Evolutionary conservation across 2,797 vertebrate species (phyloP).

Genomic region (Tarsius wallacei): DNA sequence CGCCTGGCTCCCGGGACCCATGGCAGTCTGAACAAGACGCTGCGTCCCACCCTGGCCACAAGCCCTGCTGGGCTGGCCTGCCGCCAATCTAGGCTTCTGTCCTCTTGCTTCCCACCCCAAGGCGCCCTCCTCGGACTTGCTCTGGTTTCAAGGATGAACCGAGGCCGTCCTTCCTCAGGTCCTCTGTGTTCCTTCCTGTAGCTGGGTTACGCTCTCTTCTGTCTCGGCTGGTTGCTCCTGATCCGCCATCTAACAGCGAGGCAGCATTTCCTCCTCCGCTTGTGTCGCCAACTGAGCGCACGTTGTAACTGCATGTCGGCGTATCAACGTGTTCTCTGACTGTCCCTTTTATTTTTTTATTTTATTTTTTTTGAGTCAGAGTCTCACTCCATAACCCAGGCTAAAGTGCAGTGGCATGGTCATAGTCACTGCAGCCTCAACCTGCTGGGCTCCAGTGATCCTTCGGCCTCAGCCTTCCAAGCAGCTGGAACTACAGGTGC

Average conservation of each 20-base stretch:
- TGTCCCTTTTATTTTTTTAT: background rate
- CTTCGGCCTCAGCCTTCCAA: no score
- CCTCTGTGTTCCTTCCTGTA: background rate
- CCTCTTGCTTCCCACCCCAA: background rate
- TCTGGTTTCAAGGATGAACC: constrained; percentile 11
- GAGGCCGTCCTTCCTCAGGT: background rate
- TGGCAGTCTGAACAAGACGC: background rate
- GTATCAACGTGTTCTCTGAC: background rate
- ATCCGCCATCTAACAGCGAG: background rate
- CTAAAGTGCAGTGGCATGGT: no score
- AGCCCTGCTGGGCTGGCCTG: background rate
- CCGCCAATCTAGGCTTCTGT: background rate
- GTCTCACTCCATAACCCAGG: no score
- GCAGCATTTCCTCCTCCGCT: background rate
- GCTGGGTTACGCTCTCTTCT: background rate
- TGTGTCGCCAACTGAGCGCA: constrained; percentile 7
- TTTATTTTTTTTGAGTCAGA: no score
- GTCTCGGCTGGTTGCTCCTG: background rate
- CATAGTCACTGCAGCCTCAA: no score
- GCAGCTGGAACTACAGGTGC: no score
- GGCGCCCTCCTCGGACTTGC: background rate
- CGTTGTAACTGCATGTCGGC: background rate
- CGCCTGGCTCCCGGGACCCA: background rate
- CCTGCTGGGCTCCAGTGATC: no score
- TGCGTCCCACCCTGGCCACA: background rate